Conservation (phyloP, 2,888 invertebrate genomes). For the Buathra laborator region DNA sequence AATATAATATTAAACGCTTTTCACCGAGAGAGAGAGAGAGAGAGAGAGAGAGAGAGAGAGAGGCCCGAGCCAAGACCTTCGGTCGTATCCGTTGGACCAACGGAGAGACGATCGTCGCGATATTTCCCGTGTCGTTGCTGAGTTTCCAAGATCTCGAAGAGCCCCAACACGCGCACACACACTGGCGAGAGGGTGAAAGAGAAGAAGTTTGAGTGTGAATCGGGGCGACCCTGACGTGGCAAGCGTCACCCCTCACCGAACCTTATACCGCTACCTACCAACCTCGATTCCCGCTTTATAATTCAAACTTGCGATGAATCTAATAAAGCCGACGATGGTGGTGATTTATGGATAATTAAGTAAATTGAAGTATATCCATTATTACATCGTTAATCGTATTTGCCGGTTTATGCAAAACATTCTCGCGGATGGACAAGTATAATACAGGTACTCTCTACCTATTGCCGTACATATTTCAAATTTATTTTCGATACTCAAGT, state of each 20-base stretch:
- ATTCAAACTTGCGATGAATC: slow-evolving; percentile 58
- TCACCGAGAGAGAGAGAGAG: slow-evolving; percentile 20
- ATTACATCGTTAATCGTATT: slow-evolving; percentile 46
- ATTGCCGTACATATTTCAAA: slow-evolving; percentile 21
- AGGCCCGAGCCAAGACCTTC: slow-evolving; percentile 32
- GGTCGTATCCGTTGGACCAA: slow-evolving; percentile 21
- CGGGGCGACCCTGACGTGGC: slow-evolving; percentile 28
- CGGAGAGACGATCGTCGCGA: slow-evolving; percentile 26
- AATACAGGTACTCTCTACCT: neutral
- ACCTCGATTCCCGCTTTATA: slow-evolving; percentile 56
- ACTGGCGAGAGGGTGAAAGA: slow-evolving; percentile 29
- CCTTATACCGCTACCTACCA: neutral
- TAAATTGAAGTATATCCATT: slow-evolving; percentile 49
- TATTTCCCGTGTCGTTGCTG: slow-evolving; percentile 40
- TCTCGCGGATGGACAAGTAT: slow-evolving; percentile 1
- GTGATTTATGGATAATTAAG: slow-evolving; percentile 65
- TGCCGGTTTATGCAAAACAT: slow-evolving; percentile 27
- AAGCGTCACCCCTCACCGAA: slow-evolving; percentile 29
- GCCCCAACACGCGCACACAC: neutral
- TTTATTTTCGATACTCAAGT: neutral
- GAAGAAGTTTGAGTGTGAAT: slow-evolving; percentile 1
- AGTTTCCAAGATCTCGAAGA: slow-evolving; percentile 47
- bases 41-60: too few species aligned
- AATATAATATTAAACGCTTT: slow-evolving; percentile 61
- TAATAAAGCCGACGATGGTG: slow-evolving; percentile 39